A percentile compares a stretch with the other conserved stretches of the same genome.
These are phyloP conservation scores for Apis mellifera DNA, from an alignment of 1,140 invertebrate species.

Conservation along the genomic window DNA sequence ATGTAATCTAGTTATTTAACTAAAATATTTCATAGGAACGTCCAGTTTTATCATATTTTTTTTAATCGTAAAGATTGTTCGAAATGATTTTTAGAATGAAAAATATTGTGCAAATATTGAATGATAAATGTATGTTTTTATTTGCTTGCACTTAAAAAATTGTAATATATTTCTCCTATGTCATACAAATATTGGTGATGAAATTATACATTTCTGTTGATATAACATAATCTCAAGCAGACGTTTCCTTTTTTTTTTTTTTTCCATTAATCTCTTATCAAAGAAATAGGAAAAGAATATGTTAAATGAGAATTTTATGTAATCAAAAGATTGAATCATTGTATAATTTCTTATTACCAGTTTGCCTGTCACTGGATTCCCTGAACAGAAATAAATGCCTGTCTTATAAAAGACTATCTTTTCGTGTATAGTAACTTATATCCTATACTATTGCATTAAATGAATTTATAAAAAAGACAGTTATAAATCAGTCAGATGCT, in stretches of 20 bases:
- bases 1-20: slow-evolving; percentile 75
- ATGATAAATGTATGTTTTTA: slow-evolving; percentile 2
- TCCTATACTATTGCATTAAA: slow-evolving; percentile 2
- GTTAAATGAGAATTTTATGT: slow-evolving; percentile 9
- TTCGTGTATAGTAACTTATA: neutral
- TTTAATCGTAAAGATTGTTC: slow-evolving; percentile 13
- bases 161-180: slow-evolving; percentile 11
- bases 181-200: neutral
- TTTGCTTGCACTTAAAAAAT: slow-evolving; percentile 7
- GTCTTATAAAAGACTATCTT: slow-evolving; percentile 32
- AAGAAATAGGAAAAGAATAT: neutral
- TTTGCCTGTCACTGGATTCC: slow-evolving; percentile 27
- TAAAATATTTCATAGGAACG: slow-evolving; percentile 74
- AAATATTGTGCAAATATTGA: neutral
- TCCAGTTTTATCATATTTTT: slow-evolving; percentile 27
- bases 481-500: neutral
- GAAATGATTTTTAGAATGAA: neutral
- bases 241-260: neutral
- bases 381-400: slow-evolving; percentile 33
- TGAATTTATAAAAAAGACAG: slow-evolving; percentile 11
- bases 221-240: slow-evolving; percentile 1
- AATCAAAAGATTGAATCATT: slow-evolving; percentile 15
- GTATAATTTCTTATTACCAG: slow-evolving; percentile 34
- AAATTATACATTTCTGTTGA: slow-evolving; percentile 20
- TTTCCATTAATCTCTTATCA: neutral